Conservation (phyloP, 2,113 vertebrate species). For the Podarcis cretensis region DNA sequence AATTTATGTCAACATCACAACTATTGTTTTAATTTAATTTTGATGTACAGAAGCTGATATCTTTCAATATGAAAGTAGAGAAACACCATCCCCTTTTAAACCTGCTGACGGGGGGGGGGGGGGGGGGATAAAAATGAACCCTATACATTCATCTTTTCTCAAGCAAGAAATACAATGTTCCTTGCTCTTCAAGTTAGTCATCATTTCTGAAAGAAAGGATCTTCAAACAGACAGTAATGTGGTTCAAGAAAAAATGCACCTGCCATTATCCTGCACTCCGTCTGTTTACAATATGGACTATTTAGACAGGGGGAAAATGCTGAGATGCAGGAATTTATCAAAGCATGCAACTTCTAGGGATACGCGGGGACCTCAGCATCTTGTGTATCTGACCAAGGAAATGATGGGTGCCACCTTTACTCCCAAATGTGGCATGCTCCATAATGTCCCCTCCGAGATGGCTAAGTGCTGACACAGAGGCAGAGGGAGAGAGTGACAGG, state of each 20-base stretch:
- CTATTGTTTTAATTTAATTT: constrained; percentile 23
- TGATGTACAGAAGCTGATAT: constrained; percentile 3
- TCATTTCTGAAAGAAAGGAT: neutral
- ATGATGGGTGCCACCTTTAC: neutral
- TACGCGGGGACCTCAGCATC: neutral
- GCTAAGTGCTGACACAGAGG: neutral
- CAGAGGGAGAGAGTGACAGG: neutral
- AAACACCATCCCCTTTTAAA: too few species aligned
- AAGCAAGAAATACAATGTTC: neutral
- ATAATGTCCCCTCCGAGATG: neutral
- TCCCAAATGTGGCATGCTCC: constrained; percentile 15
- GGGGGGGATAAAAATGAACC: neutral
- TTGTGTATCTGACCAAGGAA: neutral
- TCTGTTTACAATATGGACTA: neutral
- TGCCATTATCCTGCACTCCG: neutral
- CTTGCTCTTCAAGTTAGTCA: neutral
- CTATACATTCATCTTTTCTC: neutral
- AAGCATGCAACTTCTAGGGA: constrained; percentile 28
- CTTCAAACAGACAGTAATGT: neutral
- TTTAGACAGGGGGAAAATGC: neutral
- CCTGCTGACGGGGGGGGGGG: neutral
- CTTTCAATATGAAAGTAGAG: neutral
- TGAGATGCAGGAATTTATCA: constrained; percentile 21
- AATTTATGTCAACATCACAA: neutral
- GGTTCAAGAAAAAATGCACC: neutral